Conservation (phyloP, 2,113 vertebrate genomes). For the Hippocampus abdominalis region DNA sequence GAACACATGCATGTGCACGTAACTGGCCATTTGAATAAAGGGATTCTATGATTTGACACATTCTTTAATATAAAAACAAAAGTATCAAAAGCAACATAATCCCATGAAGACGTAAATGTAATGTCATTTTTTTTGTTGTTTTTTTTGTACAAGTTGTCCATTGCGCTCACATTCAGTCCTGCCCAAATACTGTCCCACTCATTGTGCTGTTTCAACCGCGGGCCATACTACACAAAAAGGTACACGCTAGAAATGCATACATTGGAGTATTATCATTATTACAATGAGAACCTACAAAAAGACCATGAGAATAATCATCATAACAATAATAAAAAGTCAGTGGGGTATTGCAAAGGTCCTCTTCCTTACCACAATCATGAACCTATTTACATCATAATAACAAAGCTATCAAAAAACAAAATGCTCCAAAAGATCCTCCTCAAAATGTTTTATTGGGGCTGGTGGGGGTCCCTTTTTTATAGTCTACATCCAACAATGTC, state of each 20-base stretch:
- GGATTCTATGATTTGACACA: slow-evolving; percentile 49
- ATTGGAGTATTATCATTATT: slow-evolving; percentile 77
- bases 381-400: slow-evolving; percentile 81
- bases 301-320: slow-evolving; percentile 41
- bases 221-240: slow-evolving; percentile 88
- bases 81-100: slow-evolving; percentile 59
- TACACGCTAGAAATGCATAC: slow-evolving; percentile 95
- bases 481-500: slow-evolving; percentile 82
- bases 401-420: slow-evolving; percentile 80
- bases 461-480: slow-evolving; percentile 61
- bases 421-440: slow-evolving; percentile 84
- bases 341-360: slow-evolving; percentile 79
- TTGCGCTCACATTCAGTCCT: slow-evolving; percentile 1
- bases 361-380: slow-evolving; percentile 46
- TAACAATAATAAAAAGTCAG: slow-evolving; percentile 72
- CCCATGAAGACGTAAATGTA: slow-evolving; percentile 26
- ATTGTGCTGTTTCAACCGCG: slow-evolving; percentile 93
- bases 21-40: slow-evolving; percentile 62
- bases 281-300: slow-evolving; percentile 92
- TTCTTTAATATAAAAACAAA: slow-evolving; percentile 44
- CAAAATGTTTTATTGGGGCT: slow-evolving; percentile 74
- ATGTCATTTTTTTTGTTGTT: not conserved
- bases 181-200: slow-evolving; percentile 17
- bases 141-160: slow-evolving; percentile 38
- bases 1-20: slow-evolving; percentile 45